Evolutionary conservation across 1,140 invertebrate species (phyloP), one percentile per base, ranked within the genome.

Genomic region (Meloidogyne hapla): DNA sequence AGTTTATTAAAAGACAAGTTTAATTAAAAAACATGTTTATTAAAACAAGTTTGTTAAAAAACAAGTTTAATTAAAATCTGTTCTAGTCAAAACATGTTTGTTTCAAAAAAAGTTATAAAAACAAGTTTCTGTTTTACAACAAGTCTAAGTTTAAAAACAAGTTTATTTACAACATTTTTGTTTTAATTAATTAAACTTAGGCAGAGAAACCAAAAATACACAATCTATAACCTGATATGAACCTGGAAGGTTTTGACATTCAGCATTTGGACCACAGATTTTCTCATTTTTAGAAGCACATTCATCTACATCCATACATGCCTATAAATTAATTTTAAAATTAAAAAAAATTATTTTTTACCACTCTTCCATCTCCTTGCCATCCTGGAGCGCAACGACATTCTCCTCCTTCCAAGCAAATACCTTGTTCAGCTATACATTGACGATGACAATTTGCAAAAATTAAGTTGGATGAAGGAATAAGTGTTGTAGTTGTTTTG

Each of bases 311-410:
- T 81, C 80, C 13, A 45, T 61, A 56, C 80, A 81, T 1, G 8
- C 65, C 79, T 80, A 26, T 23, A 10, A n/a, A 56, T 42, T 21
- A 40, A 10, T n/a, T 71, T 25, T 74, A 9, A 66, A 74, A 9
- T 23, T 70, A 15, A 38, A 12, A 42, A 33, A 13, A 21, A 73
- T 48, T 12, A n/a, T 25, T 74, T 76, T 72, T 70, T 26, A 61
- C 42, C 28, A 81, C 79, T 33, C 69, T 45, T 63, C 80, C 80
- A 81, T 83, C 69, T 18, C 80, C 80, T 13, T 15, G 10, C 80
- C 80, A 81, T 40, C 80, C 80, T 8, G 69, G 40, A 25, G 68
- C 38, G 66, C 80, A 81, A 23, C 62, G 23, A 56, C 80, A 81
- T 28, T 63, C 56, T 38, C 65, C 56, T 9, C 70, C 42, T 25